phyloP scores from a whole-genome alignment of 2,113 vertebrate species.

The Mus pahari region DNA sequence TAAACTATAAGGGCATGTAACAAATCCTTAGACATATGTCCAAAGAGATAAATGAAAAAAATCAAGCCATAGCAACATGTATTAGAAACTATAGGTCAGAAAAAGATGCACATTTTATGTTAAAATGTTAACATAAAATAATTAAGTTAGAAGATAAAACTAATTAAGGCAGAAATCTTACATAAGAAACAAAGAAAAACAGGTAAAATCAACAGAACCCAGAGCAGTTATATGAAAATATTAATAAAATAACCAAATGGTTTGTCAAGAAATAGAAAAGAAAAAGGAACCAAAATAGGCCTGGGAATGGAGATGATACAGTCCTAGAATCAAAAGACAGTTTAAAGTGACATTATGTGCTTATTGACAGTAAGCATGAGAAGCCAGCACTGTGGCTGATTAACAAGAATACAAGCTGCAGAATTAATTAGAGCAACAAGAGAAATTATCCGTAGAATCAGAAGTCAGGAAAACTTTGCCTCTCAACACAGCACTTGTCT shows the following conservation, averaged over 20 bases:
- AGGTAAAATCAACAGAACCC: background rate
- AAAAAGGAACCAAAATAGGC: background rate
- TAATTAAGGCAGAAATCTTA: background rate
- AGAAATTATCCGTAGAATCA: conserved; percentile 10
- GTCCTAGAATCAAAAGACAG: background rate
- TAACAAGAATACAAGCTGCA: conserved; percentile 7
- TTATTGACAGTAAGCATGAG: conserved; percentile 22
- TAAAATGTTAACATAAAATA: conserved; percentile 36
- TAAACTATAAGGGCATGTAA: background rate
- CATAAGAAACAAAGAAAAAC: background rate
- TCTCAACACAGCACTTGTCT: background rate
- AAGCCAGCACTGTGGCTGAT: background rate
- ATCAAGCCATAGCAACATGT: background rate
- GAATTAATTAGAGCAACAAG: conserved; percentile 35
- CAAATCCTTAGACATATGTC: background rate
- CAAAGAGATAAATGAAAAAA: background rate
- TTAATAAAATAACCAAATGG: background rate
- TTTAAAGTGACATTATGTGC: background rate
- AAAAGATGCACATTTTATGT: background rate
- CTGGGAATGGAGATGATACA: background rate
- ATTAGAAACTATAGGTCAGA: background rate
- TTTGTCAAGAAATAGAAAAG: background rate
- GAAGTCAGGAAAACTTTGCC: background rate
- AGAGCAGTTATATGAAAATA: conserved; percentile 6
- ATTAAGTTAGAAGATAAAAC: conserved; percentile 27